These are phyloP conservation scores for Metalampra italica DNA, from an alignment of 2,888 invertebrate genomes.

Conservation along the genomic window DNA sequence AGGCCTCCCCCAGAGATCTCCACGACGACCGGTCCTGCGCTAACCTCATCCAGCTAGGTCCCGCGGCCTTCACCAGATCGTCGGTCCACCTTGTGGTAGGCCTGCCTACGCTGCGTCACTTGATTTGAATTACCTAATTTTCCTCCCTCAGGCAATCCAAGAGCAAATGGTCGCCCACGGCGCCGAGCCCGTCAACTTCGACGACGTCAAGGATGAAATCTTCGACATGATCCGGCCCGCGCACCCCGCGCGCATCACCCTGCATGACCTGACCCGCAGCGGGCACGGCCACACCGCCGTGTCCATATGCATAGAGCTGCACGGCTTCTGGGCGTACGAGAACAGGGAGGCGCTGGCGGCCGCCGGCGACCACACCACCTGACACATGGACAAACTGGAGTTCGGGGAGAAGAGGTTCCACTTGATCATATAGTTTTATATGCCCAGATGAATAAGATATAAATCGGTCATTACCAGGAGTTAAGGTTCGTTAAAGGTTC, in stretches of 20 bases:
- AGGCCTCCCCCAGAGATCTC: no score
- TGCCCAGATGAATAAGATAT: no score
- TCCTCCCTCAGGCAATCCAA: constrained; percentile 88
- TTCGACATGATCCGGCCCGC: constrained; percentile 98
- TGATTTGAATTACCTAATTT: no score
- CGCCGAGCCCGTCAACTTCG: constrained; percentile 93
- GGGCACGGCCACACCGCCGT: constrained; percentile 96
- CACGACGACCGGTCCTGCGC: no score
- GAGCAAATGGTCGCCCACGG: constrained; percentile 92
- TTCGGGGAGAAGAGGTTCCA: neutral
- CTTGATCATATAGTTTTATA: neutral
- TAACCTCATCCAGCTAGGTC: no score
- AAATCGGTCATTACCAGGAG: no score
- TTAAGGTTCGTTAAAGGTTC: no score
- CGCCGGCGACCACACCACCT: constrained; percentile 80
- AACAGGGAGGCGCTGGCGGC: constrained; percentile 90
- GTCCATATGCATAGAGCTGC: constrained; percentile 95
- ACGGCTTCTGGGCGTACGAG: constrained; percentile 98
- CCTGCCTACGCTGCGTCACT: no score
- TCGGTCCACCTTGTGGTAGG: no score
- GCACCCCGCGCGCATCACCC: constrained; percentile 89
- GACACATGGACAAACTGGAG: constrained; percentile 15
- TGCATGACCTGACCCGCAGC: constrained; percentile 90
- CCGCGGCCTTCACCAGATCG: no score
- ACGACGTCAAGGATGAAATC: constrained; percentile 97